Conservation (phyloP, 2,113 vertebrate genomes). For the Austrofundulus limnaeus region DNA sequence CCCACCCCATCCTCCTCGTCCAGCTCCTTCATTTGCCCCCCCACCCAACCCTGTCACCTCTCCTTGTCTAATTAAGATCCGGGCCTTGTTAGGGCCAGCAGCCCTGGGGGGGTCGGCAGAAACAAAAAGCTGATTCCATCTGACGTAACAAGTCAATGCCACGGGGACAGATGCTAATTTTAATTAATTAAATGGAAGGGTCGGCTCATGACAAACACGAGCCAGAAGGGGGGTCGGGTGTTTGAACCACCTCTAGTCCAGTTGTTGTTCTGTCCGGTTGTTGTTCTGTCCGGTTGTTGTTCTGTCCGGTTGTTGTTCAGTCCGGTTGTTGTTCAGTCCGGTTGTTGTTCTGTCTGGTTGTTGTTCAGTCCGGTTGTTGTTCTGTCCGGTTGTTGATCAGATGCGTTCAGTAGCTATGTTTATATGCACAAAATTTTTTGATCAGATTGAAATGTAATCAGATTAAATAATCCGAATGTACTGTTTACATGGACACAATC, state of each 20-base stretch:
- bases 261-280: too few species aligned
- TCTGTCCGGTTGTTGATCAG: too few species aligned
- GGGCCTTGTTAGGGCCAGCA: slow-evolving; percentile 77
- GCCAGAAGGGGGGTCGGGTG: slow-evolving; percentile 58
- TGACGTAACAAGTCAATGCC: slow-evolving; percentile 84
- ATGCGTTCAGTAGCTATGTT: neutral
- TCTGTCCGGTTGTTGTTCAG: slow-evolving; percentile 47
- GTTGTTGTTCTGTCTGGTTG: too few species aligned
- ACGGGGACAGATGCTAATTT: slow-evolving; percentile 82
- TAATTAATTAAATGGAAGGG: slow-evolving; percentile 82
- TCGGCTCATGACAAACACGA: slow-evolving; percentile 74
- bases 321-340: too few species aligned
- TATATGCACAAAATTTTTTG: too few species aligned
- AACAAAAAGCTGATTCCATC: slow-evolving; percentile 81
- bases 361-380: too few species aligned
- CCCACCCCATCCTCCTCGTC: slow-evolving; percentile 48
- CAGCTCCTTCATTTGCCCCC: slow-evolving; percentile 39
- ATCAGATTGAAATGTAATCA: too few species aligned
- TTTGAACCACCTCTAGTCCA: slow-evolving; percentile 43
- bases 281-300: too few species aligned
- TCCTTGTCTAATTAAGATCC: slow-evolving; percentile 80
- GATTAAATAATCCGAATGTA: too few species aligned
- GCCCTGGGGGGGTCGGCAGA: slow-evolving; percentile 62
- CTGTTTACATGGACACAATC: too few species aligned
- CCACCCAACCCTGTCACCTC: slow-evolving; percentile 26